Percentiles rank a stretch among this genome's conserved stretches.
These are phyloP conservation scores for Epinotia brunnichana DNA, from an alignment of 2,888 invertebrate species.

Conservation along the genomic window DNA sequence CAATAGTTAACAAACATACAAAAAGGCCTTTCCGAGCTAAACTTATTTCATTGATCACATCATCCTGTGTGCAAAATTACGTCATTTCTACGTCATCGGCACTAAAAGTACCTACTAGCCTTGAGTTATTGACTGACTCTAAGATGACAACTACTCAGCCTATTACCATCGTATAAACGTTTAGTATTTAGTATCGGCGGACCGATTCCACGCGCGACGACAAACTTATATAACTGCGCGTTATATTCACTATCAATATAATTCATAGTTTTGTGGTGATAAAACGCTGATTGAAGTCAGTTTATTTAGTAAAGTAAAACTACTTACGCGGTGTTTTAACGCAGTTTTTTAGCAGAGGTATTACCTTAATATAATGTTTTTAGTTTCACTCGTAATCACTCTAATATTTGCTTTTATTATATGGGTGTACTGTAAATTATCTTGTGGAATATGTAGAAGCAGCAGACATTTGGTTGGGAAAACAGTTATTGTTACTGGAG, in stretches of 20 bases:
- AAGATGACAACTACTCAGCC: not conserved
- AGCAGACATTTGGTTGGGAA: constrained; percentile 87
- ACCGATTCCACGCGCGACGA: not conserved
- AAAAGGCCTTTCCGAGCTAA: too few species aligned
- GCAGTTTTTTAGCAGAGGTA: not conserved
- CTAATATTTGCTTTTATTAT: constrained; percentile 37
- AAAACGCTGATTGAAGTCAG: not conserved
- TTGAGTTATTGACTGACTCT: not conserved
- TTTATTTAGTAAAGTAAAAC: too few species aligned
- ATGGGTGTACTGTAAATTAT: constrained; percentile 54
- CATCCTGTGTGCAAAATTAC: too few species aligned
- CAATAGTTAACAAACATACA: too few species aligned
- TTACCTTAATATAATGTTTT: constrained; percentile 6
- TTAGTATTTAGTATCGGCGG: not conserved
- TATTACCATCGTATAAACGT: too few species aligned
- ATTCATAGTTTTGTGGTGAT: not conserved
- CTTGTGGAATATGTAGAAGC: constrained; percentile 61
- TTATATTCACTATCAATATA: constrained; percentile 1
- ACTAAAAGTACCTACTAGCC: too few species aligned
- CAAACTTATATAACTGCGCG: not conserved
- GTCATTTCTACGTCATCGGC: too few species aligned
- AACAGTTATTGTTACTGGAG: constrained; percentile 92
- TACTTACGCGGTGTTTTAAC: not conserved
- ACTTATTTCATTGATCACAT: too few species aligned
- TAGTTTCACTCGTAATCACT: constrained; percentile 7